Evolutionary conservation across 2,888 invertebrate genomes (phyloP), one percentile per base, ranked within the genome.

Genomic region (Thymelicus acteon): DNA sequence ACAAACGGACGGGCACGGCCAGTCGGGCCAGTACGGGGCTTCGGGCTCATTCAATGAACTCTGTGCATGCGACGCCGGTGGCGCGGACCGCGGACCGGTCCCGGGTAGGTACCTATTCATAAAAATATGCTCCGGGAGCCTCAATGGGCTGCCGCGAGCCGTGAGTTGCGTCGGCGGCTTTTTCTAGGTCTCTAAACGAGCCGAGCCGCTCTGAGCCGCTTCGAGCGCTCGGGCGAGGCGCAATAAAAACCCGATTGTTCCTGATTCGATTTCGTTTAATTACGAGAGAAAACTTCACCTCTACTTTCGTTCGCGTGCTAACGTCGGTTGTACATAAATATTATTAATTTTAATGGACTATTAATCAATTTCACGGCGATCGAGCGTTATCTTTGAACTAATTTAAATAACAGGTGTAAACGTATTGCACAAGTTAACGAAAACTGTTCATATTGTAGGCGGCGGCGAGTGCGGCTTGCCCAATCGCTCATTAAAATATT

Each of bases 41-140:
- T 5, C 31, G 31, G 31, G 31, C 85, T 89, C 91, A 92, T 91
- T 91, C 92, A 92, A 89, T 93, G 92, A 93, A 93, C 92, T 87
- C 92, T 85, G 81, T 84, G 86, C 85, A 80, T 81, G 83, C 89
- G 83, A 81, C 88, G 88, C 84, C 86, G 87, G 87, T 85, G 89
- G 87, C 87, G 87, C 87, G 85, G 87, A 2, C 1, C 19, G 19
- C 87, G 85, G 88, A 89, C 89, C 91, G 92, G 91, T 89, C 89
- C 79, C 82, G 80, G 86, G 74, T 82, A 79, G 85, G 72, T 73
- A 76, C 74, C 79, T 92, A 93, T 93, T 92, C 92, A 93, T 92
- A 92, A 90, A 91, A 91, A 88, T 90, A 88, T 87, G 88, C 90
- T 87, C 86, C 89, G 87, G 83, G 85, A 83, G 83, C 80, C 89